Evolutionary conservation across 2,113 vertebrate genomes (phyloP).

Genomic region (Paradisaea rubra): DNA sequence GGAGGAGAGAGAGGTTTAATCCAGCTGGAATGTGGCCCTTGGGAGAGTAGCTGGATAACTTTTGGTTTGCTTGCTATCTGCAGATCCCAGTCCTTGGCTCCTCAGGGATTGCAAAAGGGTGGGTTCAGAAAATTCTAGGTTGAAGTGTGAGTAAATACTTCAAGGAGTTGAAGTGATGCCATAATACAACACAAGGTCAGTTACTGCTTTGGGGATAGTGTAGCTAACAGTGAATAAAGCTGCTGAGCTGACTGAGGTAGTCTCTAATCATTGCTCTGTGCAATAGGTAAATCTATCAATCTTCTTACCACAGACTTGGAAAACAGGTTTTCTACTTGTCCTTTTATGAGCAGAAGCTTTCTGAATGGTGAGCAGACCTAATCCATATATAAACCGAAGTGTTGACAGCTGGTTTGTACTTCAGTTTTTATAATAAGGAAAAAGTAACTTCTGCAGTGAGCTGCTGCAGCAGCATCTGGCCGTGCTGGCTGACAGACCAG

Average conservation of each 20-base stretch:
- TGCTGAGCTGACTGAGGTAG: background rate
- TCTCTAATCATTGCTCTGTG: background rate
- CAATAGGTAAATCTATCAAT: background rate
- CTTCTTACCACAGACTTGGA: background rate
- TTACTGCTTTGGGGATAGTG: background rate
- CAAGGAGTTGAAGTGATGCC: background rate
- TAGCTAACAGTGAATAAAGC: background rate
- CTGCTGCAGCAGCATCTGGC: background rate
- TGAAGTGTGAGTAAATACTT: background rate
- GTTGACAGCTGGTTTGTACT: background rate
- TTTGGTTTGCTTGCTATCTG: slow-evolving; percentile 7
- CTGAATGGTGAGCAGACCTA: background rate
- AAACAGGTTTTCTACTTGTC: background rate
- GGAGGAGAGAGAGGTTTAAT: slow-evolving; percentile 16
- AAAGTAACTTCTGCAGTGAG: background rate
- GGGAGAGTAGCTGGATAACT: background rate
- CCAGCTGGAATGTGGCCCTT: background rate
- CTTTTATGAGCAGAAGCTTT: background rate
- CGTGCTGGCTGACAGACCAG: background rate
- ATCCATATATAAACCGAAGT: background rate
- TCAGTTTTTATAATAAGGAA: background rate
- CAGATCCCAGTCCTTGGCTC: background rate
- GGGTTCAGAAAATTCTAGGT: background rate
- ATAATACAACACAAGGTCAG: background rate
- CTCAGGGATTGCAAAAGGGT: background rate